Base-by-base conservation (phyloP, 2,797 vertebrate genomes). In the Enteromius unitaeniatus region DNA sequence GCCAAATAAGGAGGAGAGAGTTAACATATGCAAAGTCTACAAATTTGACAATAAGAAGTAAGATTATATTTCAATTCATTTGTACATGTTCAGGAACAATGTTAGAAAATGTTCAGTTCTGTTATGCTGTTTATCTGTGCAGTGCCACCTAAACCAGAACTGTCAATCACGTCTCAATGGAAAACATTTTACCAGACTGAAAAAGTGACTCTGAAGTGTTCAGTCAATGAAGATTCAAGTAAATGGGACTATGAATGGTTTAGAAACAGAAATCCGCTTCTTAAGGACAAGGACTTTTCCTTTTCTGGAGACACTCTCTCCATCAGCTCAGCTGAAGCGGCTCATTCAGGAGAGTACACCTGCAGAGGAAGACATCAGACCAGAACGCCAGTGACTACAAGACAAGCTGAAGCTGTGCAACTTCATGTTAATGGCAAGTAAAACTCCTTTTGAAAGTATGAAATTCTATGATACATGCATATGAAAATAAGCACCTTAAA, bases 191-290 rank as follows among this genome's bases (percentile, higher is more conserved):
- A 81, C 73, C 79, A 28, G 4, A 60, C 26, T 72, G 87, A 88
- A 42, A 78, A 21, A 53, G 78, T 88, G 19, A 79, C 11, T 51
- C 60, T 88, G 78, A 72, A 65, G n/a, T 88, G 87, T 78, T 62
- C 19, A 19, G 5, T 79, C 6, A 0, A 40, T 53, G 10, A 34
- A 14, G n/a, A 37, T 26, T 70, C 79, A 45, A 14, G 60, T 55
- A 47, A 72, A 17, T 88, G 87, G 87, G 2, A 2, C 34, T 87
- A 84, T 83, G 67, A 60, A 45, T 88, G 85, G 87, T 81, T 78
- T 53, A 83, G 8, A 51, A 2, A 53, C 0, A 0, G 47, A 34
- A 0, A 0, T 73, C 74, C 1, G 8, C 28, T 55, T 51, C 47
- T 2, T 34, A 28, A 9, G 80, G 45, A 67, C 6, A 15, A 28